These are phyloP conservation scores for Lampropteryx suffumata DNA, from an alignment of 2,888 invertebrate species.

Conservation along the genomic window DNA sequence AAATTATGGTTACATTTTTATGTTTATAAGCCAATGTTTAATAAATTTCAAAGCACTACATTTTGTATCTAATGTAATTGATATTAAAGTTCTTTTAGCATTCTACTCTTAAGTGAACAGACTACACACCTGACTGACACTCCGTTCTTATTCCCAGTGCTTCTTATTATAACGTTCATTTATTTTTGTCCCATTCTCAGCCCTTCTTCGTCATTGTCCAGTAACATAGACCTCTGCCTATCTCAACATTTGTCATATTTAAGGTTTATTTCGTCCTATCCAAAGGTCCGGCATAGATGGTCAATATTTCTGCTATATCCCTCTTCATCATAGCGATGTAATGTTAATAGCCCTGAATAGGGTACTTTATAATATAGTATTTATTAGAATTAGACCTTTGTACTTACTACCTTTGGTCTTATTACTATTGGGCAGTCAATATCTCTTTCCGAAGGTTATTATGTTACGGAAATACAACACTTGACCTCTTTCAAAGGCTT, in stretches of 20 bases:
- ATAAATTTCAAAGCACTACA: too few relatives aligned
- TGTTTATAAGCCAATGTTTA: too few relatives aligned
- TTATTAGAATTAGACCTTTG: not conserved
- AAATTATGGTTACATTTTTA: too few relatives aligned
- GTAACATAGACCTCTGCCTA: not conserved
- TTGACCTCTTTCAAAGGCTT: constrained; percentile 5
- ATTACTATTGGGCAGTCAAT: constrained; percentile 1
- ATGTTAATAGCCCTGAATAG: not conserved
- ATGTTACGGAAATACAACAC: constrained; percentile 1
- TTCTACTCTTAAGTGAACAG: too few relatives aligned
- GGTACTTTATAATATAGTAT: not conserved
- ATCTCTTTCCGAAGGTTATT: not conserved
- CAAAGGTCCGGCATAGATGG: not conserved
- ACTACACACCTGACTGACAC: not conserved
- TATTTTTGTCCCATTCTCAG: not conserved
- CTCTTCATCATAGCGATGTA: not conserved
- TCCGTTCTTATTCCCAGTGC: not conserved
- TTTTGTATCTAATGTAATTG: too few relatives aligned
- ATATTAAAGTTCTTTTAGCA: too few relatives aligned
- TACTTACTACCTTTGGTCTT: not conserved
- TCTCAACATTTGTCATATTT: not conserved
- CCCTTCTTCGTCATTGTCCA: not conserved
- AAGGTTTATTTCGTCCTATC: not conserved
- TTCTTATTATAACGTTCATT: not conserved
- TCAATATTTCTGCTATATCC: not conserved